Base-by-base conservation (phyloP, 2,888 invertebrate species). In the Melangyna quadrimaculata region DNA sequence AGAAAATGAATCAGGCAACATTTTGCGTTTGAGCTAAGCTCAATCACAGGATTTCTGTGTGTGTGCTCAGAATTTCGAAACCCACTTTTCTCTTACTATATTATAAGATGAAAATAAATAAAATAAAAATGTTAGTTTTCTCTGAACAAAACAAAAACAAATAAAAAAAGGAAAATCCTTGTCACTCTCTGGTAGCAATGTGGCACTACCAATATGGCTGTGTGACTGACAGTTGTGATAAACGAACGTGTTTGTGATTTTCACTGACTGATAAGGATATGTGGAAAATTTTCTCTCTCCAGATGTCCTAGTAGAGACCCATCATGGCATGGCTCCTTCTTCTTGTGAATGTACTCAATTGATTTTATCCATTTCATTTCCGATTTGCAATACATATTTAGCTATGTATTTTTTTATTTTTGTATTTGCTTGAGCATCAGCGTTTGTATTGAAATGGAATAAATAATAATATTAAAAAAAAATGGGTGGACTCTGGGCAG, bases 241-340 rank as follows among this genome's bases (percentile, higher is more conserved):
- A 84, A 75, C 80, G 79, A 77, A 79, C 79, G 84, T 84, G 84
- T 75, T 75, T 84, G 75, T 69, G 84, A 84, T 84, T 80, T 77
- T 69, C 72, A 77, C 61, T 84, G 84, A 84, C 75, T 84, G 84
- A 84, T 84, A 84, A 84, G 84, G 80, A 84, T 55, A 69, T 74
- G 78, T 53, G 69, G 55, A 63, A 40, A 37, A 57, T 29, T 27
- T 43, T 51, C 35, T 48, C 51, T 78, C 3, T 43, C 19, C 65
- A 77, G 61, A 71, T 81, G 57, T 45, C 59, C 22, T 37, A 35
- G 19, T n/a, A n/a, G n/a, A n/a, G n/a, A n/a, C n/a, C 32, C 19
- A 55, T 61, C 22, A 8, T 37, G 24, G 63, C 37, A 8, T 27
- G 27, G 27, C 27, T 27, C 27, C 27, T 35, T 37, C 14, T 29